Percentiles rank a stretch among this genome's conserved stretches.
phyloP scores from a whole-genome alignment of 1,140 invertebrate species.

The Aphis craccivora region DNA sequence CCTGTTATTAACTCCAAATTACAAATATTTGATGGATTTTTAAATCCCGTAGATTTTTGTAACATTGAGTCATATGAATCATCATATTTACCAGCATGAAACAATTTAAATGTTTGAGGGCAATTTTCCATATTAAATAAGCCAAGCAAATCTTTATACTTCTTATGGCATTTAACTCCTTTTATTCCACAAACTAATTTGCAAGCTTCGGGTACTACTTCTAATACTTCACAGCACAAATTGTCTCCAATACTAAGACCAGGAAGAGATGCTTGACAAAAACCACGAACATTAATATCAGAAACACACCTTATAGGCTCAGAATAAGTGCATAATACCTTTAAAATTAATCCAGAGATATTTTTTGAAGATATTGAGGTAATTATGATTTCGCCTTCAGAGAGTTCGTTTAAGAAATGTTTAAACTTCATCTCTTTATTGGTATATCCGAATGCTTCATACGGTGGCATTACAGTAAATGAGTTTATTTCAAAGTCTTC shows the following conservation, averaged over 20 bases:
- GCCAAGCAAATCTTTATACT: slow-evolving; percentile 69
- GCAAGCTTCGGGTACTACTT: slow-evolving; percentile 84
- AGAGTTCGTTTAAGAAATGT: slow-evolving; percentile 64
- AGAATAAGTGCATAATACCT: slow-evolving; percentile 82
- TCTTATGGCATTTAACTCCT: slow-evolving; percentile 67
- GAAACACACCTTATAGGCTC: slow-evolving; percentile 79
- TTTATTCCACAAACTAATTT: slow-evolving; percentile 88
- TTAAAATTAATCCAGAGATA: slow-evolving; percentile 78
- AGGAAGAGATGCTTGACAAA: slow-evolving; percentile 74
- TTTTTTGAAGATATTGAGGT: slow-evolving; percentile 78
- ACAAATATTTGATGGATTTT: slow-evolving; percentile 41
- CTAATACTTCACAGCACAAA: slow-evolving; percentile 86
- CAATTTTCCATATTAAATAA: slow-evolving; percentile 85
- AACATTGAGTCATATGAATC: slow-evolving; percentile 45
- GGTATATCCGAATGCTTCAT: slow-evolving; percentile 80
- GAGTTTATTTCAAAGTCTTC: slow-evolving; percentile 69
- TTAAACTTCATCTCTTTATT: slow-evolving; percentile 75
- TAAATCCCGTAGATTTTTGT: slow-evolving; percentile 46
- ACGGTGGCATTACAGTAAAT: slow-evolving; percentile 83
- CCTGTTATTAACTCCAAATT: slow-evolving; percentile 39
- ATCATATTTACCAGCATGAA: slow-evolving; percentile 49
- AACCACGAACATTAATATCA: slow-evolving; percentile 75
- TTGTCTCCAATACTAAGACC: slow-evolving; percentile 83
- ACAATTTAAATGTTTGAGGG: slow-evolving; percentile 83
- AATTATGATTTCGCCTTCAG: slow-evolving; percentile 81